phyloP scores from a whole-genome alignment of 2,888 invertebrate genomes.

The Synanthedon vespiformis region DNA sequence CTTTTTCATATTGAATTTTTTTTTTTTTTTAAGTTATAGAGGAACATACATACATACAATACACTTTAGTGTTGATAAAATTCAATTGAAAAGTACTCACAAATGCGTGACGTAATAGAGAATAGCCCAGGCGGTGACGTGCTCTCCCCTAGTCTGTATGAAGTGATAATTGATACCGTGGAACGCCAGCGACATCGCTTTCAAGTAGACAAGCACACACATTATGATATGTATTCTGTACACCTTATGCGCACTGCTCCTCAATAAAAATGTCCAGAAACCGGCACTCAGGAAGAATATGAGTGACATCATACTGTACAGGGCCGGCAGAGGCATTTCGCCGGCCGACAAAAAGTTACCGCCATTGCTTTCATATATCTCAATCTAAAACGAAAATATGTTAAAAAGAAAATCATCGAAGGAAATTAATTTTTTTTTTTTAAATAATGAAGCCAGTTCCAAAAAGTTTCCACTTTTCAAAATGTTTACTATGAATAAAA shows the following conservation, averaged over 20 bases:
- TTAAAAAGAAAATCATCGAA: too few relatives aligned
- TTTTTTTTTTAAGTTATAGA: too few relatives aligned
- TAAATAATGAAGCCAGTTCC: too few relatives aligned
- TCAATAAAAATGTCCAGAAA: slow-evolving; percentile 92
- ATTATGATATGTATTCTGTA: slow-evolving; percentile 97
- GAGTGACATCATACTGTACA: slow-evolving; percentile 93
- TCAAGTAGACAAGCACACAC: slow-evolving; percentile 92
- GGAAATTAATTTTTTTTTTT: too few relatives aligned
- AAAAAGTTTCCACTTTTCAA: too few relatives aligned
- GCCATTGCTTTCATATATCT: slow-evolving; percentile 87
- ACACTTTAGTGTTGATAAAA: too few relatives aligned
- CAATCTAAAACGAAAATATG: slow-evolving; percentile 68
- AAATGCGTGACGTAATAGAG: slow-evolving; percentile 98
- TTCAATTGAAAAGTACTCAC: slow-evolving; percentile 69
- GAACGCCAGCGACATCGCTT: slow-evolving; percentile 91
- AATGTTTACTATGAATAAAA: too few relatives aligned
- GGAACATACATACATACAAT: too few relatives aligned
- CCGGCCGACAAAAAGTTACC: slow-evolving; percentile 94
- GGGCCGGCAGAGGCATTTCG: slow-evolving; percentile 93
- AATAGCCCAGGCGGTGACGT: slow-evolving; percentile 97
- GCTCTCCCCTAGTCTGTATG: slow-evolving; percentile 91
- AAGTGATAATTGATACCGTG: slow-evolving; percentile 96
- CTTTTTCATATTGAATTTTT: background rate
- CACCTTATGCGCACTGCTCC: slow-evolving; percentile 84
- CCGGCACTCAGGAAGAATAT: slow-evolving; percentile 90